phyloP scores from a whole-genome alignment of 30 jellyfish, hydroid and myxozoan species.

The Turritopsis rubra region DNA sequence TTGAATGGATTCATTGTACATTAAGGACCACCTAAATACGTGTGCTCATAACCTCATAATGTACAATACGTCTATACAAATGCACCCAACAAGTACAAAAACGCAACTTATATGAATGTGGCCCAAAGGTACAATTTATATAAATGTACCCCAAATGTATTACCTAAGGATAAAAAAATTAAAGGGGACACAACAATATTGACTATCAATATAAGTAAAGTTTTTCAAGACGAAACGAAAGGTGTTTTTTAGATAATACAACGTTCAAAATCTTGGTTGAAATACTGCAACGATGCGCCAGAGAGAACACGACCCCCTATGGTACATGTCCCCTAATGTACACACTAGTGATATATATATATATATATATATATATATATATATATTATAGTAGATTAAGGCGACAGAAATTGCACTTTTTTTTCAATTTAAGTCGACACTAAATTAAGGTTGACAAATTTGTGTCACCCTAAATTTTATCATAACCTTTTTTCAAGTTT shows the following conservation, averaged over 20 bases:
- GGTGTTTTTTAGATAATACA: background rate
- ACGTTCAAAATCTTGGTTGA: background rate
- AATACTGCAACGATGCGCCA: background rate
- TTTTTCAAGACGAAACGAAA: background rate
- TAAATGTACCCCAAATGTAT: background rate
- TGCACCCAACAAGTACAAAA: background rate
- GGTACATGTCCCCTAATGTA: background rate
- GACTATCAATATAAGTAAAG: background rate
- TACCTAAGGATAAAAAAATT: background rate
- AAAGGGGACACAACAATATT: background rate
- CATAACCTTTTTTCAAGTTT: no score
- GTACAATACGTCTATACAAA: background rate
- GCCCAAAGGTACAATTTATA: background rate
- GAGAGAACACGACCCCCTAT: background rate
- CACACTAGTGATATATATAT: background rate
- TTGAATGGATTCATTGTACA: background rate
- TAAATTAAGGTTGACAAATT: no score
- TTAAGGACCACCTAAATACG: background rate
- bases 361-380: no score
- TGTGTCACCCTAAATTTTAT: no score
- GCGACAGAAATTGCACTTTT: no score
- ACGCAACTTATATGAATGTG: background rate
- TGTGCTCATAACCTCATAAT: background rate
- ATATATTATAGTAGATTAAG: no score
- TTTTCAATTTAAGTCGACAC: no score